Percentiles rank a stretch among this genome's conserved stretches.
These are phyloP conservation scores for Xyrichtys novacula DNA, from an alignment of 2,797 vertebrate genomes.

Conservation along the genomic window DNA sequence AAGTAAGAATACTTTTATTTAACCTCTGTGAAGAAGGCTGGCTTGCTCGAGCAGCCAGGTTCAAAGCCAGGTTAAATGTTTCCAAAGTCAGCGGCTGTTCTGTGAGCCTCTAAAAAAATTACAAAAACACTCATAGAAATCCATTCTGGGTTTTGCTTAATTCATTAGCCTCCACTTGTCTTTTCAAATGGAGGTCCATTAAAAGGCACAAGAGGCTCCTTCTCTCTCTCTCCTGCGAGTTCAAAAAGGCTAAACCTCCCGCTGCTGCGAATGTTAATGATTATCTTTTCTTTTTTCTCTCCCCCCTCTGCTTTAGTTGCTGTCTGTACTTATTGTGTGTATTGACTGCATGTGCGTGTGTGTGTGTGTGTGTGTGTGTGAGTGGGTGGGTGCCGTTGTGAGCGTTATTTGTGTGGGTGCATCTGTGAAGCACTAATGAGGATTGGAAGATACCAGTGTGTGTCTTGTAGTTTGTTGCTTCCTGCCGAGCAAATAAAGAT, in stretches of 20 bases:
- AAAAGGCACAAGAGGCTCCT: slow-evolving; percentile 29
- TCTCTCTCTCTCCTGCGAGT: slow-evolving; percentile 11
- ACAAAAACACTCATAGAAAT: slow-evolving; percentile 1
- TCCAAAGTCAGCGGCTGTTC: background rate
- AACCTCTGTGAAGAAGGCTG: background rate
- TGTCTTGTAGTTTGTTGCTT: slow-evolving; percentile 17
- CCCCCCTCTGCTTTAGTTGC: slow-evolving; percentile 7
- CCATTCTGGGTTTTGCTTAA: slow-evolving; percentile 1
- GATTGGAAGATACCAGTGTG: slow-evolving; percentile 6
- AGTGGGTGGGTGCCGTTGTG: slow-evolving; percentile 23
- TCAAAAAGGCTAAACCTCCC: slow-evolving; percentile 39
- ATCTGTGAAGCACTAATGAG: slow-evolving; percentile 54
- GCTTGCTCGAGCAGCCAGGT: background rate
- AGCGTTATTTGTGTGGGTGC: slow-evolving; percentile 45
- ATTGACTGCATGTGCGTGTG: background rate
- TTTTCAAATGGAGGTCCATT: slow-evolving; percentile 18
- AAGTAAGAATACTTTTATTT: background rate
- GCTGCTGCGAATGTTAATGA: slow-evolving; percentile 42
- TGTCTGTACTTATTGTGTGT: slow-evolving; percentile 24
- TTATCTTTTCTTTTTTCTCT: slow-evolving; percentile 24
- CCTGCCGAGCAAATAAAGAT: slow-evolving; percentile 15
- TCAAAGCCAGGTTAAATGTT: background rate
- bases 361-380: slow-evolving; percentile 17
- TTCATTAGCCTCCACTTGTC: slow-evolving; percentile 39
- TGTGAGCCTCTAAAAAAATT: background rate